Evolutionary conservation across 2,113 vertebrate genomes (phyloP), one percentile per base, ranked within the genome.

Genomic region (Mirounga angustirostris): DNA sequence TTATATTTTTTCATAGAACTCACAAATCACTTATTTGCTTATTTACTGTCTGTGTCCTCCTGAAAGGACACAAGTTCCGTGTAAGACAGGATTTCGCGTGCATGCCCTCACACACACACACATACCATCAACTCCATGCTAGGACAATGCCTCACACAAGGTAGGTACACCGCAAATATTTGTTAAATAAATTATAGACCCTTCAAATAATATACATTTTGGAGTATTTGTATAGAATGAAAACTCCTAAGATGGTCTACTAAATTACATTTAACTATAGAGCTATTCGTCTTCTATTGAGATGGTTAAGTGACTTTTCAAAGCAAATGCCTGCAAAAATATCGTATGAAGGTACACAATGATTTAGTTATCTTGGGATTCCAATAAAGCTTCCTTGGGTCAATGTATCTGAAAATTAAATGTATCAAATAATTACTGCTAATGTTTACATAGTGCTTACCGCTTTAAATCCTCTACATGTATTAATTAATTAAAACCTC

Each of bases 361-460:
- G 40, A 94, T 59, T 95, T 88, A 82, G 36, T 78, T 96, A 65
- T 86, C 83, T 95, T 83, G 46, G 50, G 71, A 92, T 94, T 93
- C 43, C 52, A 73, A 76, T 76, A 87, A 52, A 95, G 69, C 26
- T 80, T 80, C 33, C 89, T 87, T 93, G 40, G 40, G 24, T 58
- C 65, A 86, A 69, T 58, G 15, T 80, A 76, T 92, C 71, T 92
- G 74, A 84, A 87, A 54, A 18, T 65, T 92, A 46, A 92, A 76
- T 76, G 43, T 76, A 28, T 28, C 63, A 76, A 89, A 30, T 95
- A 89, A 82, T 95, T 95, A 54, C 12, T 80, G 3, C 50, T 74
- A 40, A 56, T 87, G 46, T 19, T 74, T 89, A 85, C 89, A 30
- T 40, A 67, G 30, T 84, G 69, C 28, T 80, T 71, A 78, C 18